Evolutionary conservation across 1,140 invertebrate species (phyloP).

Genomic region (Sarcophaga peregrina): DNA sequence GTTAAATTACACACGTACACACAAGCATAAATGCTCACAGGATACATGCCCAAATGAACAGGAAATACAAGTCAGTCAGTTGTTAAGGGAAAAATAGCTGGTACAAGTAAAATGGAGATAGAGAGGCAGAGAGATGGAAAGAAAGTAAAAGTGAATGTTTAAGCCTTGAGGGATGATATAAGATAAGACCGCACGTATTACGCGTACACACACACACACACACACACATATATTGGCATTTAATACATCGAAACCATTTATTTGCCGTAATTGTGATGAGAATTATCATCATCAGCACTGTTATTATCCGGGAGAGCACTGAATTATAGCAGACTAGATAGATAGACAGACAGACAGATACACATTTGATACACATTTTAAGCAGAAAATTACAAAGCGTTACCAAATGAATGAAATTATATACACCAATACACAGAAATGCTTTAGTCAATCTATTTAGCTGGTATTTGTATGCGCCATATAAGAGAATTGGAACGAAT

Average conservation of each 20-base stretch:
- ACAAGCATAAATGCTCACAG: background rate
- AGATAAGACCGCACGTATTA: background rate
- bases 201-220: background rate
- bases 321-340: too few species aligned
- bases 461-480: too few species aligned
- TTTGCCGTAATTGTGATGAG: background rate
- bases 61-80: background rate
- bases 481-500: too few species aligned
- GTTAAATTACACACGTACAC: background rate
- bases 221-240: too few species aligned
- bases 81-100: too few species aligned
- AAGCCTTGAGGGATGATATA: background rate
- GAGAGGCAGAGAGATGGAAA: background rate
- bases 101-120: background rate
- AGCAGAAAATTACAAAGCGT: too few species aligned
- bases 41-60: background rate
- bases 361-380: too few species aligned
- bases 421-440: too few species aligned
- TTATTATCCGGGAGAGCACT: too few species aligned
- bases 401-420: too few species aligned
- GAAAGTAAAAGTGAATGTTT: background rate
- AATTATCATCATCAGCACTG: background rate
- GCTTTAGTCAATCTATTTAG: too few species aligned
- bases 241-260: background rate
- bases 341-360: too few species aligned